Evolutionary conservation across 1,140 invertebrate species (phyloP).

Genomic region (Mylabris phalerata): DNA sequence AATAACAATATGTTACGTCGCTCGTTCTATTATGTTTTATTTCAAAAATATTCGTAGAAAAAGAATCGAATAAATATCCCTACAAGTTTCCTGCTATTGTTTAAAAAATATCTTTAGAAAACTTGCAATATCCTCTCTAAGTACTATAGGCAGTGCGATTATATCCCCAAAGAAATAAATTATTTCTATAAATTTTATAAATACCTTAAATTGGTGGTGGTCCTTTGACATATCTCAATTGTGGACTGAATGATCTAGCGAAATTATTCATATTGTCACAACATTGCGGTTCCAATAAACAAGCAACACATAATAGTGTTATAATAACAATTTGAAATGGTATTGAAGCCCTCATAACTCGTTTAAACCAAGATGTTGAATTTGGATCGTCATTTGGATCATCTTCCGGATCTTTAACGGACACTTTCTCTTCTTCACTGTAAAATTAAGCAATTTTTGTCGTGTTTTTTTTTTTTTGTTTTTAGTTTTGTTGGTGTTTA

Average conservation of each 20-base stretch:
- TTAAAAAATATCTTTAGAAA: too few relatives aligned
- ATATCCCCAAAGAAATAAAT: neutral
- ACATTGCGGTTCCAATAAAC: constrained; percentile 73
- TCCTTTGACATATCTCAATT: constrained; percentile 75
- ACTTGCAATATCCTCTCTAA: constrained; percentile 3
- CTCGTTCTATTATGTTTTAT: neutral
- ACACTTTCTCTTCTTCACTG: constrained; percentile 5
- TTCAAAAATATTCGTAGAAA: neutral
- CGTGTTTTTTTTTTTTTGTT: too few relatives aligned
- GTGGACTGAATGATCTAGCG: constrained; percentile 71
- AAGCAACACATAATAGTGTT: constrained; percentile 72
- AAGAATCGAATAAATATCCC: neutral
- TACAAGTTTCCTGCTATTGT: neutral
- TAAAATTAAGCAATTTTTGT: neutral
- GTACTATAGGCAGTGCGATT: constrained; percentile 10
- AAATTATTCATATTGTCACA: constrained; percentile 81
- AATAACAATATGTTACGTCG: constrained; percentile 30
- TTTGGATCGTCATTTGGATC: constrained; percentile 45
- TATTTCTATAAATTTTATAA: constrained; percentile 1
- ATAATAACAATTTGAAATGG: constrained; percentile 78
- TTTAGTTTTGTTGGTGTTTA: neutral
- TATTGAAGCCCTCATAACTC: constrained; percentile 66
- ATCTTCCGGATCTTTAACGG: constrained; percentile 28
- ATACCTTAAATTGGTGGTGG: constrained; percentile 58
- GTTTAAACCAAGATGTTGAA: constrained; percentile 59